A percentile compares a stretch with the other conserved stretches of the same genome.
phyloP scores from a whole-genome alignment of 2,113 vertebrate genomes.

The Sinocyclocheilus maitianheensis region DNA sequence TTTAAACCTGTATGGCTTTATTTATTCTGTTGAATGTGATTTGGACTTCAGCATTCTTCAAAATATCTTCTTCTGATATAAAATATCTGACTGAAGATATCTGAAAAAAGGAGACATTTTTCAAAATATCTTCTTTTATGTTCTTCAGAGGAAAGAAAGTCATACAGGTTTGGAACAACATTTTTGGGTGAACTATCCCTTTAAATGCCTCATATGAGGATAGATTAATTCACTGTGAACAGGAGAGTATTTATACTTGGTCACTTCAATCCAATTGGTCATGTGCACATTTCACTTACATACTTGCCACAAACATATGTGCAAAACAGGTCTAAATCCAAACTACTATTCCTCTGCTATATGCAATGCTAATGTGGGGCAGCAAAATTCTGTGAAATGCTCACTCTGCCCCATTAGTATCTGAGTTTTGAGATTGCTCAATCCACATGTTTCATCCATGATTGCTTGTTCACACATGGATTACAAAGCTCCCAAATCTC shows the following conservation, averaged over 20 bases:
- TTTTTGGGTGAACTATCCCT: too few relatives aligned
- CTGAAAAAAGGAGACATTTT: too few relatives aligned
- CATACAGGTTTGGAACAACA: too few relatives aligned
- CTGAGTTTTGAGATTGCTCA: conserved; percentile 2
- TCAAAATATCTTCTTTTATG: too few relatives aligned
- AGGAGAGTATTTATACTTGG: neutral
- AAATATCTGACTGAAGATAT: too few relatives aligned
- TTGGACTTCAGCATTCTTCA: too few relatives aligned
- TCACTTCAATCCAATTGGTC: neutral
- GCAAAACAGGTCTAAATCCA: neutral
- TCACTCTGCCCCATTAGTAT: neutral
- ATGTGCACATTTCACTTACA: neutral
- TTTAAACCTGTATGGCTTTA: too few relatives aligned
- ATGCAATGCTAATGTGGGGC: neutral
- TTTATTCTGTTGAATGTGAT: too few relatives aligned
- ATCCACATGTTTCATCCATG: neutral
- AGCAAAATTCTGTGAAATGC: neutral
- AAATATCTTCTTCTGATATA: too few relatives aligned
- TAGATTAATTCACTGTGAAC: neutral
- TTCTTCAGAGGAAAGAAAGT: too few relatives aligned
- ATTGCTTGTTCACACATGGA: neutral
- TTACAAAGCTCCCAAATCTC: neutral
- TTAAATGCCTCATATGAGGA: neutral
- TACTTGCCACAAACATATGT: neutral
- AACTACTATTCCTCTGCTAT: neutral